These are phyloP conservation scores for Molossus molossus DNA, from an alignment of 2,797 vertebrate species.

Conservation along the genomic window DNA sequence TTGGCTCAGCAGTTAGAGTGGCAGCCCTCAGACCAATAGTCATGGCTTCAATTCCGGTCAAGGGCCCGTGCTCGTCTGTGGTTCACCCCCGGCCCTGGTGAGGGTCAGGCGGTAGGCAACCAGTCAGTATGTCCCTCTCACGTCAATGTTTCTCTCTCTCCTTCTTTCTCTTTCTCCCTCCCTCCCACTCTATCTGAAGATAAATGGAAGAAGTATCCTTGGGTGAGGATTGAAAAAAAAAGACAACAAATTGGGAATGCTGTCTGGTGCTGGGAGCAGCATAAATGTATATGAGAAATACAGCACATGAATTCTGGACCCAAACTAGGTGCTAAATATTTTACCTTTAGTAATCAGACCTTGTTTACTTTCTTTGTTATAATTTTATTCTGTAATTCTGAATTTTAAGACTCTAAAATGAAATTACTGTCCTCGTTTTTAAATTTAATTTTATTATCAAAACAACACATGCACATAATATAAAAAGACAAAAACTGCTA, in stretches of 20 bases:
- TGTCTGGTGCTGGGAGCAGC: too few species aligned
- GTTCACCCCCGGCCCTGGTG: too few species aligned
- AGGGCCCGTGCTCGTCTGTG: too few species aligned
- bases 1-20: too few species aligned
- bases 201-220: too few species aligned
- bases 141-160: too few species aligned
- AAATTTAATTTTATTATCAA: neutral
- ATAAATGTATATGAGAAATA: neutral
- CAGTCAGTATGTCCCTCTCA: too few species aligned
- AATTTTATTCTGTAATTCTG: neutral
- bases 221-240: neutral
- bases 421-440: neutral
- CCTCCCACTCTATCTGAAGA: too few species aligned
- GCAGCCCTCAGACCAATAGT: too few species aligned
- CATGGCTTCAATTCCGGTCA: too few species aligned
- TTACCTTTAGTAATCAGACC: neutral
- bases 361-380: neutral
- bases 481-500: neutral
- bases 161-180: too few species aligned
- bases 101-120: too few species aligned
- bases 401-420: neutral
- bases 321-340: neutral
- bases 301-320: neutral
- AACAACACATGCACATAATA: neutral
- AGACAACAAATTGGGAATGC: neutral